Base-by-base conservation (phyloP, 2,888 invertebrate species). In the Seira musarum region DNA sequence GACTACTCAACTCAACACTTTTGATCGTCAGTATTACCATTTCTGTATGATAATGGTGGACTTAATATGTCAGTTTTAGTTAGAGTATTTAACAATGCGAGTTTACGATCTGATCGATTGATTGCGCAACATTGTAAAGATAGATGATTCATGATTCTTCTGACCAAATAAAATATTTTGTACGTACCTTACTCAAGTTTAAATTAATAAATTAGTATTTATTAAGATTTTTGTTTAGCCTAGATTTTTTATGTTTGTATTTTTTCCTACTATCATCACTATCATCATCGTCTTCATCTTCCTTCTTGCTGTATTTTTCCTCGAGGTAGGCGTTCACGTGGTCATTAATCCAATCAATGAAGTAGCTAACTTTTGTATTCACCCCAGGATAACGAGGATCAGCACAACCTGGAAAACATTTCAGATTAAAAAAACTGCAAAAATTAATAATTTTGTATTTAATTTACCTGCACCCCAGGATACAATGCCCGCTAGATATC, bases 401-500 rank as follows among this genome's bases (percentile, higher is more conserved):
- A 8, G 61, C 75, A 61, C 75, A 75, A 15, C 75, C 73, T 73
- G 13, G 17, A 67, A 21, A 8, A 40, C 13, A 40, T 40, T 40
- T 8, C 40, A 40, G 13, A 5, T 40, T 40, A 40, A 40, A 8
- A 8, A 40, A 40, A 40, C 13, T 40, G 13, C 40, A 40, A 8
- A 40, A 40, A 40, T 13, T 40, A 40, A 40, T 13, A 40, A 40
- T 40, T 40, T 40, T 40, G 40, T 35, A 22, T n/a, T 24, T 64
- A 22, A 1, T 30, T 19, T 61, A 70, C 61, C 76, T 49, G 60
- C 69, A 69, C 69, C 25, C 76, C 76, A 76, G 0, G 76, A 76
- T 53, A 76, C 69, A 10, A 76, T 64, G 19, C 76, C 76, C 17
- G 76, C 76, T 13, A 76, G 25, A 21, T 76, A 76, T 21, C 69